Percentiles rank a stretch among this genome's conserved stretches.
Conservation (phyloP, 2,888 invertebrate species). For the Ormyrus thymus region DNA sequence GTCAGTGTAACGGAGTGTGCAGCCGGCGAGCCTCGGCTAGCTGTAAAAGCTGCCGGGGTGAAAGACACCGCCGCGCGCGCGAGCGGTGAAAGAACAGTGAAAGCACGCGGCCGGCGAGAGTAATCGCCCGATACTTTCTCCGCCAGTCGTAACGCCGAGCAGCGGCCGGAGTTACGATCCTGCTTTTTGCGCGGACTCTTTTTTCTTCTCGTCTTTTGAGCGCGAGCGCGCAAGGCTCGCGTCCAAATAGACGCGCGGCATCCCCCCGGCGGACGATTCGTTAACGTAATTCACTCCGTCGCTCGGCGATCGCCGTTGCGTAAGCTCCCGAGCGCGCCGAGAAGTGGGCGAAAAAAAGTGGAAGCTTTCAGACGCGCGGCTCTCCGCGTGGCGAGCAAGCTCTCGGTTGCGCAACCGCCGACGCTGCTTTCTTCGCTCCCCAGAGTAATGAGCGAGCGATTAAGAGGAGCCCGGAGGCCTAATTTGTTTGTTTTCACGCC, state of each 20-base stretch:
- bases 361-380: neutral
- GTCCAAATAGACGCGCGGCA: too few relatives aligned
- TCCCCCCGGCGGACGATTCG: neutral
- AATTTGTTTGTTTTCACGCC: too few relatives aligned
- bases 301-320: constrained; percentile 57
- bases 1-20: constrained; percentile 62
- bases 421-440: neutral
- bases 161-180: constrained; percentile 61
- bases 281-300: constrained; percentile 65
- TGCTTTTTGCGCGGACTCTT: neutral
- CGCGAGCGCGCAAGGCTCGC: too few relatives aligned
- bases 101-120: constrained; percentile 58
- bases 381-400: too few relatives aligned
- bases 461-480: neutral
- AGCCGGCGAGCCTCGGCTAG: constrained; percentile 50
- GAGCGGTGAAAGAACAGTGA: constrained; percentile 56
- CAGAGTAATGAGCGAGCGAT: neutral
- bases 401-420: neutral
- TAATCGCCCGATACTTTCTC: constrained; percentile 41
- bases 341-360: constrained; percentile 39
- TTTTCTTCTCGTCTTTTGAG: constrained; percentile 57
- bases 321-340: constrained; percentile 52
- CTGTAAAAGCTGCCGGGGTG: constrained; percentile 6
- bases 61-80: constrained; percentile 10
- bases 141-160: constrained; percentile 41